These are phyloP conservation scores for Habrosyne pyritoides DNA, from an alignment of 2,888 invertebrate genomes.

Conservation along the genomic window DNA sequence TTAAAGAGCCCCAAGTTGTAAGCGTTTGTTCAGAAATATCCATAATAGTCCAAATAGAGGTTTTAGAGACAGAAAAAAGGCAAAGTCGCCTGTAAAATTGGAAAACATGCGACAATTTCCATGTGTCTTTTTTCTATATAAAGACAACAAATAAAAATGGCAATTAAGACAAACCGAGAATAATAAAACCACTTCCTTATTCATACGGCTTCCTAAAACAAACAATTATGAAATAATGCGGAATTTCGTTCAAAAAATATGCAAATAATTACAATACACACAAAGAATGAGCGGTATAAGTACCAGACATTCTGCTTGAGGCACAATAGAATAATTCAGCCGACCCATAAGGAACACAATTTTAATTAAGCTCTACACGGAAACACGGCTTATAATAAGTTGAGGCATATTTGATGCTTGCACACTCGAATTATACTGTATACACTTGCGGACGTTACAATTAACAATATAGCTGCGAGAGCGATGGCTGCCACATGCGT, in stretches of 20 bases:
- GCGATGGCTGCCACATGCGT: too few species aligned
- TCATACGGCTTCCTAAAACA: background rate
- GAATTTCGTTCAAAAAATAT: background rate
- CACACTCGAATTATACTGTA: conserved; percentile 42
- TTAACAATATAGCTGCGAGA: too few species aligned
- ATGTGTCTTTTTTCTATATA: too few species aligned
- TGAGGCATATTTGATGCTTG: conserved; percentile 49
- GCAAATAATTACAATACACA: background rate
- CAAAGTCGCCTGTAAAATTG: too few species aligned
- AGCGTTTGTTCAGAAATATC: too few species aligned
- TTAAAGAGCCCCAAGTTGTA: too few species aligned
- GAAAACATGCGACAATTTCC: too few species aligned
- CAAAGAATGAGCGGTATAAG: background rate
- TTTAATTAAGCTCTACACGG: conserved; percentile 58
- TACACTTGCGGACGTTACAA: conserved; percentile 34
- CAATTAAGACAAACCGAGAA: too few species aligned
- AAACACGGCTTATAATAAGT: conserved; percentile 47
- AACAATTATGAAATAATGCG: background rate
- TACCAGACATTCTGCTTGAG: conserved; percentile 23
- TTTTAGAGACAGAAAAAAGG: too few species aligned
- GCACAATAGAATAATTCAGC: conserved; percentile 45
- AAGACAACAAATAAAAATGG: too few species aligned
- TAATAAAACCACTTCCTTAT: background rate
- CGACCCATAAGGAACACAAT: conserved; percentile 43
- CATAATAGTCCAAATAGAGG: too few species aligned